Base-by-base conservation (phyloP, 1,140 invertebrate species). In the Diorhabda sublineata region DNA sequence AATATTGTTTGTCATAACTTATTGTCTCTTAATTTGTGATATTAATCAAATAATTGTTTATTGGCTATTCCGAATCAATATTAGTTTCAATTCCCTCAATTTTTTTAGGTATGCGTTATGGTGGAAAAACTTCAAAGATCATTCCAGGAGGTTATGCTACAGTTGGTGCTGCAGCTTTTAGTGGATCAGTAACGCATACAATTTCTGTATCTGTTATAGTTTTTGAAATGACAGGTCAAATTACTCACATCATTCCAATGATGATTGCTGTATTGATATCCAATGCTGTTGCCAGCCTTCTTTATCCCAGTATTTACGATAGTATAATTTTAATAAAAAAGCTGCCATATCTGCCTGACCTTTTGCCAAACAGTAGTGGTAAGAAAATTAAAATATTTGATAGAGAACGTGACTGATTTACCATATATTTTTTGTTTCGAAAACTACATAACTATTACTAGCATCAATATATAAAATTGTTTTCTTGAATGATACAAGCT, bases 291-390 rank as follows among this genome's bases (percentile, higher is more conserved):
- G 95, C 96, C 1, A 90, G 95, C 26, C 83, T 95, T 5, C 85
- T 99, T 0, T 95, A 98, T 78, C 97, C 97, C 0, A 98, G 96
- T 45, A 93, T 98, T 74, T 99, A 98, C 84, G 97, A 99, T 84
- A 97, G 94, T 80, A 99, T 99, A 76, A 98, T 99, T 72, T 85
- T 96, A 69, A 96, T 99, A 75, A 99, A 99, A 83, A 95, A 96
- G 79, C 84, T 99, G 73, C 98, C 98, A 0, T 99, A 98, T 83
- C 82, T 99, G 60, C 98, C 97, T 2, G 92, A 95, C 76, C 86
- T 96, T 58, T 81, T 95, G 6, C 92, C 92, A 0, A 92, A 91
- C 41, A 90, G 90, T 75, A 92, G 91, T 77, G 90, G 91, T 70
- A 70, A 73, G 72, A 26, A 26, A 26, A 26, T 26, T 26, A 26